Evolutionary conservation across 2,113 vertebrate species (phyloP), one percentile per base, ranked within the genome.

Genomic region (Plotosus lineatus): DNA sequence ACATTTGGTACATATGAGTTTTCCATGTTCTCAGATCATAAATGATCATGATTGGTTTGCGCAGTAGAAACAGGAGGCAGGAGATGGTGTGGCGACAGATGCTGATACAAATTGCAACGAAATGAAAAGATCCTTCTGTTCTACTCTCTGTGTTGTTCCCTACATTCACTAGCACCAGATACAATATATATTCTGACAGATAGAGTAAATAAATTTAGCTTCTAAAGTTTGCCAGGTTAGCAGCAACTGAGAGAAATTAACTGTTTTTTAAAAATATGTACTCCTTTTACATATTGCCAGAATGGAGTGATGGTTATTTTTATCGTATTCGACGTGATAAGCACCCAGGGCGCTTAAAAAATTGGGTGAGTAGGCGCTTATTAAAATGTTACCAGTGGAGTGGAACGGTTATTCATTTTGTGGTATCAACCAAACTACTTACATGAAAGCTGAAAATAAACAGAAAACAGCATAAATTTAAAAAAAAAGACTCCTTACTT

Each of bases 41-140:
- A 66, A 42, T 66, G 36, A 12, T 40, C 21, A 11, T 66, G 12
- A 19, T 48, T 71, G 44, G 15, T 48, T 48, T 66, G 36, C 26
- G 33, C 40, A 48, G 10, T 50, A 14, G 2, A 31, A 71, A 71
- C 68, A 71, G 26, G 14, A 31, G 26, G 26, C 17, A 48, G 26
- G 15, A 71, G 44, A 19, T 50, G 21, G 63, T 48, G 44, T 71
- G n/a, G 40, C 28, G 68, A 48, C 68, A 69, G 66, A 68, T 68
- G 65, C 23, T 68, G 40, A 68, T 40, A 26, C 38, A 69, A 69
- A 71, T 71, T 31, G 42, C 38, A 28, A 28, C 23, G n/a, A 44
- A 68, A 26, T 48, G 15, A 71, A 46, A 71, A 71, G 42, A 71
- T 48, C 26, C 44, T 71, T 50, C 44, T 50, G 68, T 19, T 71